These are phyloP conservation scores for Biston betularia DNA, from an alignment of 2,888 invertebrate genomes.

Conservation along the genomic window DNA sequence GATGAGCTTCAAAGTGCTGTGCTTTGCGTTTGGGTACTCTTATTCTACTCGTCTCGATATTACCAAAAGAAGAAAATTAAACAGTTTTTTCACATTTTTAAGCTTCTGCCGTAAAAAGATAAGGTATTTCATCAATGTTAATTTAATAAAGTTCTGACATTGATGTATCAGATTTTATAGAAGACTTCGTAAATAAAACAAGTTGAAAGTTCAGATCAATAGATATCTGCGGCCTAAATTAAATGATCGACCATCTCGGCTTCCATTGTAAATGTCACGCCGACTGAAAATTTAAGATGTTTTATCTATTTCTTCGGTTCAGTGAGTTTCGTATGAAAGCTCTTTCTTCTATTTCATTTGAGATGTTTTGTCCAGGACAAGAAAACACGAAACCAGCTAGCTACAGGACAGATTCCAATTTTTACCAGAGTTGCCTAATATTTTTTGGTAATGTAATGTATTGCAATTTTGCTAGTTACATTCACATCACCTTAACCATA, in stretches of 20 bases:
- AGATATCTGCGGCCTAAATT: slow-evolving; percentile 16
- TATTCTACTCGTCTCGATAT: no score
- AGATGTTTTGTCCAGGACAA: slow-evolving; percentile 9
- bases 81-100: no score
- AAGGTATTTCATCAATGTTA: background rate
- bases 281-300: slow-evolving; percentile 20
- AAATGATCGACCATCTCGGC: slow-evolving; percentile 21
- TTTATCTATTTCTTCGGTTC: slow-evolving; percentile 28
- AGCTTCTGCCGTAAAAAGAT: background rate
- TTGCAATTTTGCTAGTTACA: no score
- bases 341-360: slow-evolving; percentile 13
- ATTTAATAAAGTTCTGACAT: slow-evolving; percentile 13
- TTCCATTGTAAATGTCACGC: slow-evolving; percentile 22
- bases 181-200: slow-evolving; percentile 9
- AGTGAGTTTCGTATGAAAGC: slow-evolving; percentile 13
- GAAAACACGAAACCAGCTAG: background rate
- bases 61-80: no score
- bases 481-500: no score
- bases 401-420: background rate
- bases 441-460: no score
- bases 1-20: no score
- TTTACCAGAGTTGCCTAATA: background rate
- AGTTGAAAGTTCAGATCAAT: slow-evolving; percentile 10
- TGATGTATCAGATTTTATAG: slow-evolving; percentile 8
- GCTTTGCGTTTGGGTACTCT: no score